Conservation (phyloP, 1,140 invertebrate species). For the Magallana gigas region DNA sequence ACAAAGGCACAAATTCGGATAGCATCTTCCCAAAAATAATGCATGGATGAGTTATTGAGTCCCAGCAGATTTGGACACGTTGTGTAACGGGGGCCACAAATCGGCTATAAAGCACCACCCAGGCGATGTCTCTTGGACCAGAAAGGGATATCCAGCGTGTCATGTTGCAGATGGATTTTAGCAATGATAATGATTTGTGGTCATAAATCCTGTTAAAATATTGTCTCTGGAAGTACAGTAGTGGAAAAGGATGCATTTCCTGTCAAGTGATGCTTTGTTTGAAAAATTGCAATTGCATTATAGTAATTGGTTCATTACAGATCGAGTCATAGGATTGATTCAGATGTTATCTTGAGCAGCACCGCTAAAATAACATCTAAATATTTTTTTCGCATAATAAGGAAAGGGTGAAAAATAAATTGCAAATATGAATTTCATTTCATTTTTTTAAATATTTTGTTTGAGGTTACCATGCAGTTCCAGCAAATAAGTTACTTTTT, state of each 20-base stretch:
- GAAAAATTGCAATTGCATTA: slow-evolving; percentile 21
- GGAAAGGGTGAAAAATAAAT: too few species aligned
- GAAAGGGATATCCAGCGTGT: not conserved
- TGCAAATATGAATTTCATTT: too few species aligned
- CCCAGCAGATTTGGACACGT: not conserved
- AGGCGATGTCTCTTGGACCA: slow-evolving; percentile 10
- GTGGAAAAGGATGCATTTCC: not conserved
- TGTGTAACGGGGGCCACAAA: not conserved
- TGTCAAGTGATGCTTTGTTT: slow-evolving; percentile 24
- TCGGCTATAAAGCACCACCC: not conserved
- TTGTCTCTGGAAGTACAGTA: slow-evolving; percentile 6
- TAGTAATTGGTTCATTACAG: not conserved
- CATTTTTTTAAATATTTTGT: too few species aligned
- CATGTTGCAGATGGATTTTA: slow-evolving; percentile 32
- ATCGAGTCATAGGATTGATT: not conserved
- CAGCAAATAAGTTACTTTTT: too few species aligned
- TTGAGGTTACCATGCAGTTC: too few species aligned
- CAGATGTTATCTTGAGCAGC: not conserved
- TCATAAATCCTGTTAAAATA: slow-evolving; percentile 22
- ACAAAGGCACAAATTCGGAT: not conserved
- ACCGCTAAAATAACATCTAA: too few species aligned
- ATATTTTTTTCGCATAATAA: too few species aligned
- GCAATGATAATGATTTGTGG: slow-evolving; percentile 30
- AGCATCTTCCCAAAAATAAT: slow-evolving; percentile 17
- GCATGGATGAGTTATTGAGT: not conserved